These are phyloP conservation scores for Microcaecilia unicolor DNA, from an alignment of 2,797 vertebrate species.

Conservation along the genomic window DNA sequence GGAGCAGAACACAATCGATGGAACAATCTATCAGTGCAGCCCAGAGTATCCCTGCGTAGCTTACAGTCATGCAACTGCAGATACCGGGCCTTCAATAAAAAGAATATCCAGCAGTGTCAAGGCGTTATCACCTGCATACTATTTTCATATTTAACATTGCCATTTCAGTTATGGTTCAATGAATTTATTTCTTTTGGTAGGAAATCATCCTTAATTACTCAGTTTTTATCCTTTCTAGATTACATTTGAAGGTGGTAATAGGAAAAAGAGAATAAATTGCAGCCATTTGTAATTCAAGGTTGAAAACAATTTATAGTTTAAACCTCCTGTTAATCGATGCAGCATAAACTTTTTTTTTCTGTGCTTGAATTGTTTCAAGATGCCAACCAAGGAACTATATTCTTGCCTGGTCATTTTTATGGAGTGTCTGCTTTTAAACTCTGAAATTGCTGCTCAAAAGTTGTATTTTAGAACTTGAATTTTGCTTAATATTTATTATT, in stretches of 20 bases:
- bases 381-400: conserved; percentile 13
- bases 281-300: conserved; percentile 37
- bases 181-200: conserved; percentile 56
- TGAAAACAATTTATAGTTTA: conserved; percentile 31
- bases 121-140: conserved; percentile 48
- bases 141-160: conserved; percentile 54
- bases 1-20: conserved; percentile 85
- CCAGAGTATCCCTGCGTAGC: conserved; percentile 57
- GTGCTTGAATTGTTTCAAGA: conserved; percentile 26
- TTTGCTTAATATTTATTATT: conserved; percentile 36
- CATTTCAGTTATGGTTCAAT: conserved; percentile 57
- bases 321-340: conserved; percentile 32
- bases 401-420: too few species aligned
- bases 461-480: conserved; percentile 31
- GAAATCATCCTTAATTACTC: conserved; percentile 42
- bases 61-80: conserved; percentile 66
- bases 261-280: conserved; percentile 21
- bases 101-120: conserved; percentile 45
- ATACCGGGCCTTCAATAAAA: conserved; percentile 63
- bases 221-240: conserved; percentile 30
- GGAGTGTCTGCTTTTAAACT: not conserved
- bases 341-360: conserved; percentile 28
- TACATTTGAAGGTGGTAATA: conserved; percentile 38
- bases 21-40: conserved; percentile 83
- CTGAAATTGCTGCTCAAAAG: conserved; percentile 33